A percentile compares a stretch with the other conserved stretches of the same genome.
Conservation (phyloP, 2,113 vertebrate genomes). For the Phyllostomus hastatus region DNA sequence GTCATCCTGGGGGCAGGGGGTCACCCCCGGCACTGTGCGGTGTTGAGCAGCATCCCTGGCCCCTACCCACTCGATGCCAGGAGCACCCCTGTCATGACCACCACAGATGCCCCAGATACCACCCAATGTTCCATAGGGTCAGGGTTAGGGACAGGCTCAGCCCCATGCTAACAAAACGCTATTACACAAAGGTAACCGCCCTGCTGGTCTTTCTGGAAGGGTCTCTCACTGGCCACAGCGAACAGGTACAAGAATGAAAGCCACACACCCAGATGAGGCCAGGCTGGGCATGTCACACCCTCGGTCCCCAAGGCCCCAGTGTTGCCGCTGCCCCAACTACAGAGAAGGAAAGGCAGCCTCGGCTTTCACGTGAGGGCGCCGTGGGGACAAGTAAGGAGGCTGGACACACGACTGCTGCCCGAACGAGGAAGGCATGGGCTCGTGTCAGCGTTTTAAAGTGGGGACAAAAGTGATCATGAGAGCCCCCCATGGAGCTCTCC, state of each 20-base stretch:
- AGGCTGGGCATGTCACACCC: fast-evolving
- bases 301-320: background rate
- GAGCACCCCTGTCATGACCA: background rate
- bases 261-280: background rate
- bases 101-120: background rate
- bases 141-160: background rate
- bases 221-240: background rate
- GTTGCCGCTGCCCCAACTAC: background rate
- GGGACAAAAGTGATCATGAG: too few species aligned
- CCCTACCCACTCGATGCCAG: background rate
- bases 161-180: background rate
- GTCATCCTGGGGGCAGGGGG: background rate
- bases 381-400: background rate
- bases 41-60: background rate
- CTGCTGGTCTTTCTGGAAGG: fast-evolving
- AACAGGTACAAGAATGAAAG: fast-evolving
- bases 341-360: background rate
- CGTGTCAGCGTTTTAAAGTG: background rate
- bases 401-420: too few species aligned
- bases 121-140: background rate
- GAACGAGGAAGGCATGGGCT: background rate
- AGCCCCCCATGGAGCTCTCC: background rate
- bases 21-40: background rate
- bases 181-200: too few species aligned
- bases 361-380: fast-evolving